A percentile compares a stretch with the other conserved stretches of the same genome.
These are phyloP conservation scores for Whitmania pigra DNA, from an alignment of 1,140 invertebrate genomes.

Conservation along the genomic window DNA sequence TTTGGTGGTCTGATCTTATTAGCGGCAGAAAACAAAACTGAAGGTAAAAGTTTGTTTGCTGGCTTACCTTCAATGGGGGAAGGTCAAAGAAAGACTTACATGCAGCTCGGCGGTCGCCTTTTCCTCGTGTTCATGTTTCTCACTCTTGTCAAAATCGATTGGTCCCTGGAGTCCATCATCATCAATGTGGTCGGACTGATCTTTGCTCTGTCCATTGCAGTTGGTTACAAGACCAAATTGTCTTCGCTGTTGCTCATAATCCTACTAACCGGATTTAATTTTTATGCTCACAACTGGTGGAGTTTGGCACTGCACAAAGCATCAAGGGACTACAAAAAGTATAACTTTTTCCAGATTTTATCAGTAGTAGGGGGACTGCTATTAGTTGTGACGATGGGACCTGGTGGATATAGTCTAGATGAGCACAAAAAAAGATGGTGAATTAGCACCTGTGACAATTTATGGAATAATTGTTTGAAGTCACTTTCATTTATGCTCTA, in stretches of 20 bases:
- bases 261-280: conserved; percentile 74
- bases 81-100: conserved; percentile 86
- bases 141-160: conserved; percentile 78
- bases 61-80: conserved; percentile 84
- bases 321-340: conserved; percentile 95
- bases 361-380: conserved; percentile 95
- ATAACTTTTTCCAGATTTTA: conserved; percentile 98
- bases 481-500: too few species aligned
- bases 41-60: conserved; percentile 73
- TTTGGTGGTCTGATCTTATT: conserved; percentile 84
- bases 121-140: conserved; percentile 95
- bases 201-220: neutral
- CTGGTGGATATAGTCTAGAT: conserved; percentile 93
- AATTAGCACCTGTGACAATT: too few species aligned
- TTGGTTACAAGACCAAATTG: conserved; percentile 83
- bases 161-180: neutral
- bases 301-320: conserved; percentile 81
- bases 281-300: conserved; percentile 98
- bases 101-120: conserved; percentile 80
- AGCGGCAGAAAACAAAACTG: conserved; percentile 73
- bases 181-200: neutral
- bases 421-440: conserved; percentile 98
- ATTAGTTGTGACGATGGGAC: conserved; percentile 93
- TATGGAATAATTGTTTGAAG: too few species aligned
- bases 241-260: conserved; percentile 83